A percentile compares a stretch with the other conserved stretches of the same genome.
Evolutionary conservation across 1,140 invertebrate species (phyloP).

Genomic region (Scylla paramamosain): DNA sequence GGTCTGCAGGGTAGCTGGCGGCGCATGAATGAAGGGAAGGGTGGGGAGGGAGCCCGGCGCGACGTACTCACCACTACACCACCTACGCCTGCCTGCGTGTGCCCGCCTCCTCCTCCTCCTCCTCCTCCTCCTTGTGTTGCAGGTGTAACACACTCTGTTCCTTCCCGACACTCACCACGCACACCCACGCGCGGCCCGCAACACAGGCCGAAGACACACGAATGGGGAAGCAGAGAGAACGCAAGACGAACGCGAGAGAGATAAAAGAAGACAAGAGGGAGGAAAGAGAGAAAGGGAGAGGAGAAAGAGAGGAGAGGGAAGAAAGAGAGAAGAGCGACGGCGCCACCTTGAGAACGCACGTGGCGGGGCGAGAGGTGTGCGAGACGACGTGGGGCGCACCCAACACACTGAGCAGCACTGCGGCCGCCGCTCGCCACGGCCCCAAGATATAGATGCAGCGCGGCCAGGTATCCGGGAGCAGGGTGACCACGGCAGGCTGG

Average conservation of each 20-base stretch:
- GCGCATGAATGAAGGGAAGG: constrained; percentile 65
- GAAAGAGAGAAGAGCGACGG: not conserved
- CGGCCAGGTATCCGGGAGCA: constrained; percentile 64
- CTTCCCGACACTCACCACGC: constrained; percentile 6
- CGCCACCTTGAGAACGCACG: not conserved
- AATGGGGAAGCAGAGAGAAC: not conserved
- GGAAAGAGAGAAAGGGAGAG: not conserved
- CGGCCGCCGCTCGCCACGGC: constrained; percentile 42
- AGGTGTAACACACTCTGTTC: not conserved
- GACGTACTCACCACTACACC: constrained; percentile 61
- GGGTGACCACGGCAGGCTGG: constrained; percentile 5
- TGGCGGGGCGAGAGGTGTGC: not conserved
- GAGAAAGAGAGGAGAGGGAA: not conserved
- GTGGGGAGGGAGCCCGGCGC: constrained; percentile 40
- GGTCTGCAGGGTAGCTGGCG: constrained; percentile 54
- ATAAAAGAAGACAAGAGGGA: not conserved
- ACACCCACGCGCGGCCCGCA: not conserved
- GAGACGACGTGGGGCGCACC: not conserved
- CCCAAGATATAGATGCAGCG: constrained; percentile 45
- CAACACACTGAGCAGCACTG: constrained; percentile 56
- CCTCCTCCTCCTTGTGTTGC: not conserved
- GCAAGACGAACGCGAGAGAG: too few species aligned
- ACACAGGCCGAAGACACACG: not conserved
- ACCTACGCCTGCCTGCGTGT: constrained; percentile 44
- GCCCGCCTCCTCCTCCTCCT: constrained; percentile 34